A percentile compares a stretch with the other conserved stretches of the same genome.
Evolutionary conservation across 2,797 vertebrate genomes (phyloP).

Genomic region (Scleropages formosus): DNA sequence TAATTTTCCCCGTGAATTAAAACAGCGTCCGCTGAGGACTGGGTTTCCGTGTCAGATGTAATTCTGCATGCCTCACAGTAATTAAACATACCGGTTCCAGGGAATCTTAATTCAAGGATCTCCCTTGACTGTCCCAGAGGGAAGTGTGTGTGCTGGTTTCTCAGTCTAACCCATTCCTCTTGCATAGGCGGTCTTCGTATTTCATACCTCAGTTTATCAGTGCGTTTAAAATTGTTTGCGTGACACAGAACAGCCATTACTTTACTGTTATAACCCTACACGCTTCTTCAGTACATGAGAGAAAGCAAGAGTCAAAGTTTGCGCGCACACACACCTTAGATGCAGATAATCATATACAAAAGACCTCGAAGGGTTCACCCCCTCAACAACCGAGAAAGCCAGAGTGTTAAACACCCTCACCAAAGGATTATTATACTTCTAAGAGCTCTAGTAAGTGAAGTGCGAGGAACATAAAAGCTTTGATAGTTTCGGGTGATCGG

Average conservation of each 20-base stretch:
- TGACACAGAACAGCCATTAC: not conserved
- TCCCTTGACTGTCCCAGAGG: not conserved
- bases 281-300: too few relatives aligned
- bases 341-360: too few relatives aligned
- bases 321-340: too few relatives aligned
- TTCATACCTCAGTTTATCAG: not conserved
- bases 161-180: not conserved
- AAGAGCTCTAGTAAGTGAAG: too few relatives aligned
- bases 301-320: too few relatives aligned
- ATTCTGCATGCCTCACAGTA: constrained; percentile 42
- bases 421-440: too few relatives aligned
- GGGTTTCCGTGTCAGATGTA: constrained; percentile 49
- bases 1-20: constrained; percentile 40
- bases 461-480: too few relatives aligned
- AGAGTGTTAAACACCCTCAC: too few relatives aligned
- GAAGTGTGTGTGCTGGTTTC: not conserved
- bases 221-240: not conserved
- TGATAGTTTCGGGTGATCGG: too few relatives aligned
- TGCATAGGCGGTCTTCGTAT: not conserved
- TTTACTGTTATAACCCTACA: too few relatives aligned
- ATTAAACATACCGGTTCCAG: constrained; percentile 33
- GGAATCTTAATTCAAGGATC: constrained; percentile 17
- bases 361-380: too few relatives aligned
- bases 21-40: constrained; percentile 34
- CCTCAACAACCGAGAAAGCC: too few relatives aligned